phyloP scores from a whole-genome alignment of 2,113 vertebrate species.

The Cephalopholis sonnerati region DNA sequence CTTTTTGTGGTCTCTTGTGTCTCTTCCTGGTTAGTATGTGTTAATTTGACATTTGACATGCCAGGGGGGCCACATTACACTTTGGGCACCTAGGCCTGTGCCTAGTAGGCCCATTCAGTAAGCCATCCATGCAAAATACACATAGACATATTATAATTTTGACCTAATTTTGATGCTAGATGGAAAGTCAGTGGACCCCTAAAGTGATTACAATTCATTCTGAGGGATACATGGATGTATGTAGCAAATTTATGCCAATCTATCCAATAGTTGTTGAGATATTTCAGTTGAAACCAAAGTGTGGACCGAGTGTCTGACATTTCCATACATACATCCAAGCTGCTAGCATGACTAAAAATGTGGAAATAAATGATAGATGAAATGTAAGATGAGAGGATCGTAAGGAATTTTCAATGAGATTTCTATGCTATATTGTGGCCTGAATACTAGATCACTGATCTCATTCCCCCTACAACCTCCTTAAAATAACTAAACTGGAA shows the following conservation, averaged over 20 bases:
- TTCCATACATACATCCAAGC: neutral
- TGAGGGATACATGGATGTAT: neutral
- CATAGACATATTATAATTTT: neutral
- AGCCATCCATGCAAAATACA: neutral
- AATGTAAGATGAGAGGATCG: conserved; percentile 10
- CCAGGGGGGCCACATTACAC: no score
- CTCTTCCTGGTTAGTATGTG: no score
- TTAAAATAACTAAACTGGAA: conserved; percentile 44
- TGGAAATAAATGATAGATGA: conserved; percentile 33
- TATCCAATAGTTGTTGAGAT: neutral
- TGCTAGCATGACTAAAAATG: neutral
- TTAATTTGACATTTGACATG: no score
- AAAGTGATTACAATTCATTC: neutral
- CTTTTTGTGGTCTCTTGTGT: no score
- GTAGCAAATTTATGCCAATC: neutral
- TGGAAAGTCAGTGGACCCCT: neutral
- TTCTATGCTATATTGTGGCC: conserved; percentile 28
- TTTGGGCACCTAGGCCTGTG: no score
- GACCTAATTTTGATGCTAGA: neutral
- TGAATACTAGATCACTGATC: conserved; percentile 41
- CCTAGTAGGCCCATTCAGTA: no score
- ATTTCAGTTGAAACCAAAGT: neutral
- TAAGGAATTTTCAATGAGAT: conserved; percentile 24
- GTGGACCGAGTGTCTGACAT: neutral
- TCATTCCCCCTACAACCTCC: conserved; percentile 18